Evolutionary conservation across 2,113 vertebrate genomes (phyloP).

Genomic region (Meleagris gallopavo): DNA sequence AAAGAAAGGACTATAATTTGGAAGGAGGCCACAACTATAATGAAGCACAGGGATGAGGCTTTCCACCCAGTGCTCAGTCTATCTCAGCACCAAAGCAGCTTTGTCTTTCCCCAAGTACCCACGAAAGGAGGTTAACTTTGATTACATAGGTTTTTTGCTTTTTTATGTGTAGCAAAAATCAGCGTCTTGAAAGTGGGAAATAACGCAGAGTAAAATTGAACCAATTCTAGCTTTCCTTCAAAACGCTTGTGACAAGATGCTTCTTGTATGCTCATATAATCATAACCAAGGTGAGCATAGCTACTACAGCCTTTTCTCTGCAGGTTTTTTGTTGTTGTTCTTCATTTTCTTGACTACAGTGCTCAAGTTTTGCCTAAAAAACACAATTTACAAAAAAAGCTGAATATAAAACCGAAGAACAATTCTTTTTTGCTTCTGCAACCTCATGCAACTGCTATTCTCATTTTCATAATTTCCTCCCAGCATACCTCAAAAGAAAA

Average conservation of each 20-base stretch:
- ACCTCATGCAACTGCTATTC: neutral
- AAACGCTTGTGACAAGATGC: neutral
- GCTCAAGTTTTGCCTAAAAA: neutral
- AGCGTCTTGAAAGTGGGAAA: neutral
- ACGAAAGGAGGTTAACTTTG: neutral
- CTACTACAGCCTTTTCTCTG: neutral
- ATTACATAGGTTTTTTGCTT: neutral
- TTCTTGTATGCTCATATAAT: neutral
- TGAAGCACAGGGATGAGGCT: neutral
- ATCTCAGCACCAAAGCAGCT: neutral
- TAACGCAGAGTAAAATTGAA: neutral
- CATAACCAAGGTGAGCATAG: neutral
- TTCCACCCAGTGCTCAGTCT: fast-evolving
- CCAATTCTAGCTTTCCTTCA: neutral
- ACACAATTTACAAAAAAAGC: neutral
- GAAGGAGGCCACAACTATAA: too few species aligned
- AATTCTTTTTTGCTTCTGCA: neutral
- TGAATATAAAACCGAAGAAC: neutral
- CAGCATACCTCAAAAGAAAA: slow-evolving; percentile 4
- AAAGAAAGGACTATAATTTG: neutral
- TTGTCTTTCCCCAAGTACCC: neutral
- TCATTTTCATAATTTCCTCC: neutral
- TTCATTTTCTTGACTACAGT: neutral
- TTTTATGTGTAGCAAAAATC: neutral
- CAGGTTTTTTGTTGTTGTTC: neutral